phyloP scores from a whole-genome alignment of 2,888 invertebrate species.

The Caenorhabditis angaria region DNA sequence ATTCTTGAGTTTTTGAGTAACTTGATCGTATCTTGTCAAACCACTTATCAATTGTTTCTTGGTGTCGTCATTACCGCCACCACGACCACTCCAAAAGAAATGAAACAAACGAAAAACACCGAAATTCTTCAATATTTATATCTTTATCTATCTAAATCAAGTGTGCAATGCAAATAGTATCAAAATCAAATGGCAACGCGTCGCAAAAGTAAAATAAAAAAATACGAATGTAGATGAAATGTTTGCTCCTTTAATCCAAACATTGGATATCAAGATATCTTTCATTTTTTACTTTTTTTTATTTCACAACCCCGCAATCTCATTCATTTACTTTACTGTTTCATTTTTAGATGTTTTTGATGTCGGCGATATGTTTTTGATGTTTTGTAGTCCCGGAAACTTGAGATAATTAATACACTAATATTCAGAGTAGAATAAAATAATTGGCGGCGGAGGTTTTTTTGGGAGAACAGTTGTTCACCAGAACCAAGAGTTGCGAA shows the following conservation, averaged over 20 bases:
- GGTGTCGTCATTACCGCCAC: neutral
- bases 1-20: neutral
- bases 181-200: neutral
- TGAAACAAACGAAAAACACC: neutral
- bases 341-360: neutral
- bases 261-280: slow-evolving; percentile 17
- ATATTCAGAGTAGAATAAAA: neutral
- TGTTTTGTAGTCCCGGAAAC: neutral
- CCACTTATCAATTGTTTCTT: neutral
- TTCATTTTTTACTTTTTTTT: neutral
- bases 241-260: slow-evolving; percentile 46
- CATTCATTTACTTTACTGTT: neutral
- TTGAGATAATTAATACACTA: slow-evolving; percentile 1
- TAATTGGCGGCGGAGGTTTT: too few relatives aligned
- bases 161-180: slow-evolving; percentile 3
- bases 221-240: slow-evolving; percentile 19
- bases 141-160: neutral
- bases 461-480: neutral
- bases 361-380: neutral
- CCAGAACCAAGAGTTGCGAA: too few relatives aligned
- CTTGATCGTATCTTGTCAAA: neutral
- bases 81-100: neutral
- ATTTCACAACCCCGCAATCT: neutral
- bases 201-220: neutral
- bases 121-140: neutral